These are phyloP conservation scores for Perizoma flavofasciatum DNA, from an alignment of 2,888 invertebrate species.

Conservation along the genomic window DNA sequence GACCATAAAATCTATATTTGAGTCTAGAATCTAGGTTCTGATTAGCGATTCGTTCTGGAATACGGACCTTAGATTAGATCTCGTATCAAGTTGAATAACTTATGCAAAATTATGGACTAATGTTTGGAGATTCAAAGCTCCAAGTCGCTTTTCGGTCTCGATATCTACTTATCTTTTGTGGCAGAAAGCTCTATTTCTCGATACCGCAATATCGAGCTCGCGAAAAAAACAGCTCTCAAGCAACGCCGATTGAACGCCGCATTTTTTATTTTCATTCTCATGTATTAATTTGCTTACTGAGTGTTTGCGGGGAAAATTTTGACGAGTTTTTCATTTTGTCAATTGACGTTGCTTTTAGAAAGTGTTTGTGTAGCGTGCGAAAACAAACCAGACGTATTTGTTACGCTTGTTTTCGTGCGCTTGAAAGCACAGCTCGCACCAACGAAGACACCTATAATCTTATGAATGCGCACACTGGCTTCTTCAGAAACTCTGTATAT, in stretches of 20 bases:
- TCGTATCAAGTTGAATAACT: no score
- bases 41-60: no score
- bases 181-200: conserved; percentile 30
- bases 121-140: background rate
- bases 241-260: conserved; percentile 52
- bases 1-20: no score
- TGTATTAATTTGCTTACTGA: conserved; percentile 74
- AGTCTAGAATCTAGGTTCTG: no score
- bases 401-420: no score
- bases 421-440: no score
- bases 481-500: no score
- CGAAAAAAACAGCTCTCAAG: conserved; percentile 64
- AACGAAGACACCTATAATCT: no score
- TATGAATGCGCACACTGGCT: no score
- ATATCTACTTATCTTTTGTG: conserved; percentile 7
- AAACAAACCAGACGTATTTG: no score
- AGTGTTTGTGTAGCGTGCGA: conserved; percentile 53
- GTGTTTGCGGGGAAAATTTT: conserved; percentile 60
- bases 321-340: conserved; percentile 56
- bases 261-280: conserved; percentile 56
- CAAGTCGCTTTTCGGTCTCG: background rate
- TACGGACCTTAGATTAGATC: no score
- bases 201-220: conserved; percentile 54
- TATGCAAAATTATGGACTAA: no score
- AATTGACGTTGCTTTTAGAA: conserved; percentile 55